Evolutionary conservation across 2,113 vertebrate genomes (phyloP).

Genomic region (Oceanodroma tethys): DNA sequence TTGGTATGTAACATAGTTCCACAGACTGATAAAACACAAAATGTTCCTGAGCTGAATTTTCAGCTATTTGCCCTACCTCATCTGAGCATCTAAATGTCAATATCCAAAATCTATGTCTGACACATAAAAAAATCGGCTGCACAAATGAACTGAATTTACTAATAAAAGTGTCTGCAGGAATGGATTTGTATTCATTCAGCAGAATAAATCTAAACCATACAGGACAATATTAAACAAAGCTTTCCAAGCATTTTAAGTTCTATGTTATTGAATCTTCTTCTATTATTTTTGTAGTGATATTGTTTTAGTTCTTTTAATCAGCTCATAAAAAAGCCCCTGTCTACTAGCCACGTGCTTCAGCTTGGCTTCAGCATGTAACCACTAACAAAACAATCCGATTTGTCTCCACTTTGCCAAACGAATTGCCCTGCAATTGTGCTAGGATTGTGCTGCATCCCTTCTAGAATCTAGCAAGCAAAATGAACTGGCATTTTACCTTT

Average conservation of each 20-base stretch:
- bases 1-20: background rate
- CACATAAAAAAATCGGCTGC: background rate
- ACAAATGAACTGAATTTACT: background rate
- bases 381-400: background rate
- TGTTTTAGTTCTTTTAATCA: background rate
- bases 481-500: background rate
- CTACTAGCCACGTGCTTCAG: background rate
- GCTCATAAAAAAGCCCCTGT: background rate
- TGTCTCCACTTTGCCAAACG: background rate
- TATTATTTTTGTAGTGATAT: accelerated
- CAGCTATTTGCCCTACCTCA: background rate
- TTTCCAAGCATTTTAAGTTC: background rate
- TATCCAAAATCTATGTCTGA: background rate
- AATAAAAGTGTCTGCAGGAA: background rate
- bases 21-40: background rate
- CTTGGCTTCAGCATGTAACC: background rate
- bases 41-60: background rate
- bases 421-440: background rate
- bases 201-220: background rate
- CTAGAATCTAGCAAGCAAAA: background rate
- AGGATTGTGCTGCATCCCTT: background rate
- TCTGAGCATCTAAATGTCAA: background rate
- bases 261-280: background rate
- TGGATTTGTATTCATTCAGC: background rate
- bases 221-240: background rate